phyloP scores from a whole-genome alignment of 2,797 vertebrate species.

The Protosalanx chinensis region DNA sequence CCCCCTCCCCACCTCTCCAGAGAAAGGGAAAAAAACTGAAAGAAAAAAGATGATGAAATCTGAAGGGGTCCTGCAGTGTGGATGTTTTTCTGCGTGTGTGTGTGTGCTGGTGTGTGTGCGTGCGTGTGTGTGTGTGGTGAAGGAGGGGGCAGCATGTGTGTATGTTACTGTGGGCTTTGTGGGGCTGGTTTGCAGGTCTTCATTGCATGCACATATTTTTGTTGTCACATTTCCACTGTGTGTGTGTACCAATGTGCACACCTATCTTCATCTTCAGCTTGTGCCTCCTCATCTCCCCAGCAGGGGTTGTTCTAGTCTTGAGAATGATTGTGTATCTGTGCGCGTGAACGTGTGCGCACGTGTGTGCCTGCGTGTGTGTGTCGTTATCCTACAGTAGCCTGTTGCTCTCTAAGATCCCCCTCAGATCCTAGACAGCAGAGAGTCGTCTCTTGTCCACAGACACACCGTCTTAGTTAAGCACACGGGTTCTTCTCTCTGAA shows the following conservation, averaged over 20 bases:
- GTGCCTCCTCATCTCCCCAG: conserved; percentile 47
- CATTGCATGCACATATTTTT: too few species aligned
- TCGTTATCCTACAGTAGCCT: conserved; percentile 58
- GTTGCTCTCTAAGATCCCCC: conserved; percentile 54
- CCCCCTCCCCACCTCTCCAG: conserved; percentile 51
- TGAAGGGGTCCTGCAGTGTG: conserved; percentile 67
- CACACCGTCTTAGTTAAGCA: too few species aligned
- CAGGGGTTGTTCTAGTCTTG: conserved; percentile 64
- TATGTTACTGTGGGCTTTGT: too few species aligned
- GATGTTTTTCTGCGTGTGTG: conserved; percentile 22
- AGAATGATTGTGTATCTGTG: conserved; percentile 38
- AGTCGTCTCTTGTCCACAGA: too few species aligned
- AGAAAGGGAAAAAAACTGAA: conserved; percentile 56
- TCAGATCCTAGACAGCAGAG: neutral
- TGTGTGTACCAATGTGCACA: conserved; percentile 19
- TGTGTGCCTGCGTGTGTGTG: conserved; percentile 13
- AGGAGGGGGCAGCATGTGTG: conserved; percentile 23
- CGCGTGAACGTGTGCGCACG: neutral
- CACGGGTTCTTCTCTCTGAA: neutral
- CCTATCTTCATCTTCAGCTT: conserved; percentile 37
- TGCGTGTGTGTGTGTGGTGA: conserved; percentile 10
- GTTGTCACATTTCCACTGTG: neutral
- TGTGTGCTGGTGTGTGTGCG: conserved; percentile 33
- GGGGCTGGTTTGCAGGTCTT: too few species aligned
- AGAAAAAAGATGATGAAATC: conserved; percentile 67